Base-by-base conservation (phyloP, 2,113 vertebrate species). In the Delphinus delphis region DNA sequence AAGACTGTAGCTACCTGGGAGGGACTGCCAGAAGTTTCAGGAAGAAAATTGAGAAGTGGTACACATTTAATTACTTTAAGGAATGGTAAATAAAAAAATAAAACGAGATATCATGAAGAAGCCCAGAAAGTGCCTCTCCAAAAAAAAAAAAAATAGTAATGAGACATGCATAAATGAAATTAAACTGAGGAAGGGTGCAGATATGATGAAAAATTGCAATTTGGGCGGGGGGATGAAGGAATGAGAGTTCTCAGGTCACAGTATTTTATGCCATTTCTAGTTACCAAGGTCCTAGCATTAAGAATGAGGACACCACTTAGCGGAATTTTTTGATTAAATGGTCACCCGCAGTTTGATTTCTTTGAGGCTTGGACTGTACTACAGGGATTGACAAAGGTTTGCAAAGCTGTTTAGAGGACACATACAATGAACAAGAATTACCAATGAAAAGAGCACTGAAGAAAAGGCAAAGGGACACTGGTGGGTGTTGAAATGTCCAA, bases 11-110 rank as follows among this genome's bases (percentile, higher is more conserved):
- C 18, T 38, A 55, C 47, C 36, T 91, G 53, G 60, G 28, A 84
- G 38, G 36, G 62, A 80, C 6, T 33, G 3, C 55, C 63, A 73
- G 50, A 94, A 53, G 38, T 90, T 96, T 89, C 33, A 21, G 50
- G 55, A 89, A 96, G 93, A 77, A 95, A 97, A 93, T 20, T 41
- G 3, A 71, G 44, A 92, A 89, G 28, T 3, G 13, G 26, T 33
- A 91, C 77, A 84, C 18, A 53, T 68, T 82, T 95, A 73, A 92
- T 88, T 67, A 93, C 62, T 15, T 84, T 91, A 93, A 79, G 62
- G 44, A 87, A 79, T 12, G 38, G 25, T 76, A 63, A 73, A 14
- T 76, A 60, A 86, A 70, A 70, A 71, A 60, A 71, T n/a, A 87
- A 77, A 94, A 85, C 0, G 12, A 62, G 50, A 67, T 33, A 86